Evolutionary conservation across 2,888 invertebrate species (phyloP).

Genomic region (Andrena praecox): DNA sequence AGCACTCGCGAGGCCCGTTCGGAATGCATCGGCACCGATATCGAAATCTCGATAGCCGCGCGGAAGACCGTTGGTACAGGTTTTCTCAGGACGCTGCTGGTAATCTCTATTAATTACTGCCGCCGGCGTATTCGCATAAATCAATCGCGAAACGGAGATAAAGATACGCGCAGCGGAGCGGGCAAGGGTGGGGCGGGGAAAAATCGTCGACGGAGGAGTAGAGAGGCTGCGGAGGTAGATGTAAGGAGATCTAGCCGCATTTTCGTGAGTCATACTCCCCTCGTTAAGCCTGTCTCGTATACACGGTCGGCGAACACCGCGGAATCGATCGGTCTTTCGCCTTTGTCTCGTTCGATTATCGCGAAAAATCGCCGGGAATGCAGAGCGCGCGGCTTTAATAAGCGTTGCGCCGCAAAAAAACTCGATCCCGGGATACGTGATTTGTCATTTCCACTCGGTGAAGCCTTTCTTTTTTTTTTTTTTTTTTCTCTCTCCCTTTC

Average conservation of each 20-base stretch:
- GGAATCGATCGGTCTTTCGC: slow-evolving; percentile 31
- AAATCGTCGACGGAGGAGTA: not conserved
- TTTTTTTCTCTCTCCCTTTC: not conserved
- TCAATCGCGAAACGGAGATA: slow-evolving; percentile 44
- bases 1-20: not conserved
- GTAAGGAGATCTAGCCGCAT: slow-evolving; percentile 33
- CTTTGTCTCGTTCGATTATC: slow-evolving; percentile 41
- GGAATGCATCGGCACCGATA: slow-evolving; percentile 34
- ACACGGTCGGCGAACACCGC: not conserved
- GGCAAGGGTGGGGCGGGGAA: slow-evolving; percentile 1
- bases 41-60: slow-evolving; percentile 42
- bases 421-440: slow-evolving; percentile 7
- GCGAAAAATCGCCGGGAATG: slow-evolving; percentile 33
- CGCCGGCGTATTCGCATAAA: slow-evolving; percentile 52
- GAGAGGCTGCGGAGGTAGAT: slow-evolving; percentile 1
- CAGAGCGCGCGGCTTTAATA: slow-evolving; percentile 26
- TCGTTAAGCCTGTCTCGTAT: slow-evolving; percentile 33
- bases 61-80: slow-evolving; percentile 37
- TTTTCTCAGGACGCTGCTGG: slow-evolving; percentile 34
- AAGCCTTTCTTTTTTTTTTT: not conserved
- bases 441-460: slow-evolving; percentile 33
- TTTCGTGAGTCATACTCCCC: slow-evolving; percentile 58
- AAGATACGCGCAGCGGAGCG: slow-evolving; percentile 9
- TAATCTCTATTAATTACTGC: slow-evolving; percentile 63
- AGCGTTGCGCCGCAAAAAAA: slow-evolving; percentile 29